A percentile compares a stretch with the other conserved stretches of the same genome.
Evolutionary conservation across 2,797 vertebrate genomes (phyloP).

Genomic region (Eutrigla gurnardus): DNA sequence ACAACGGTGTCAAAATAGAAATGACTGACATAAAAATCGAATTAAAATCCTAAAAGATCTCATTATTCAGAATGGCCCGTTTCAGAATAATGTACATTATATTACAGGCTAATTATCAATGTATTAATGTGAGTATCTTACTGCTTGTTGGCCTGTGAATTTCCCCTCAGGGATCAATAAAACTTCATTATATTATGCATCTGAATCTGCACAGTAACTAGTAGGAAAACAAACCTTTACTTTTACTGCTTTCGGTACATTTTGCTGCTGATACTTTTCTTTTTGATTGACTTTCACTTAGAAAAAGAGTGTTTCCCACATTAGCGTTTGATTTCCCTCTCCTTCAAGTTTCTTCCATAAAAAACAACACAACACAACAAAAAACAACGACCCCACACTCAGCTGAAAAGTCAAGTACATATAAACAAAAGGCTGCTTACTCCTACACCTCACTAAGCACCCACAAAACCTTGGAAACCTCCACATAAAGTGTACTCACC

Average conservation of each 20-base stretch:
- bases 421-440: not conserved
- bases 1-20: not conserved
- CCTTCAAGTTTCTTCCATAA: not conserved
- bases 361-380: not conserved
- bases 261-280: not conserved
- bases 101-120: too few species aligned
- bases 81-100: too few species aligned
- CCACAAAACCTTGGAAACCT: not conserved
- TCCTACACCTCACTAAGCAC: not conserved
- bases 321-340: not conserved
- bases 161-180: not conserved
- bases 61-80: too few species aligned
- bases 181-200: too few species aligned
- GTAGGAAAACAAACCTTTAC: not conserved
- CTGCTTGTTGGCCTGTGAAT: not conserved
- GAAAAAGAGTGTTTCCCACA: not conserved
- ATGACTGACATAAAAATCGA: too few species aligned
- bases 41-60: too few species aligned
- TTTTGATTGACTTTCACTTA: not conserved
- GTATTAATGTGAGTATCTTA: not conserved
- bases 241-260: not conserved
- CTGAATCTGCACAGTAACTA: not conserved
- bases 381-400: not conserved
- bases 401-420: not conserved
- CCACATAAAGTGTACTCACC: conserved; percentile 63